Evolutionary conservation across 2,797 vertebrate genomes (phyloP).

Genomic region (Mus minutoides): DNA sequence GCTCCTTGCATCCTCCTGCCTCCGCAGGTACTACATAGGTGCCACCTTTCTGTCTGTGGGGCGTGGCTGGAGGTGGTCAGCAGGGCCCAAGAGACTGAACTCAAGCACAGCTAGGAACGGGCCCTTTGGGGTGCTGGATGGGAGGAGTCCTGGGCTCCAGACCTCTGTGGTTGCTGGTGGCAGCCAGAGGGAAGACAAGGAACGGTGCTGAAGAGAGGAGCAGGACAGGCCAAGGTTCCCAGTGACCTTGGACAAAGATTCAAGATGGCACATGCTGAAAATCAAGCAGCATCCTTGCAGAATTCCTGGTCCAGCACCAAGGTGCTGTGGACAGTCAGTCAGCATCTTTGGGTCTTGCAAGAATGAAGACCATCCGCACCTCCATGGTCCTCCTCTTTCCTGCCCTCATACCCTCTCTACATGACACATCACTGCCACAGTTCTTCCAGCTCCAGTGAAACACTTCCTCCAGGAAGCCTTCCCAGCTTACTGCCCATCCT

Average conservation of each 20-base stretch:
- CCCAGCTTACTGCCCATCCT: background rate
- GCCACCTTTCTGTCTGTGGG: background rate
- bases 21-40: accelerated
- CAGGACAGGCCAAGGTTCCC: background rate
- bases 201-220: background rate
- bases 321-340: background rate
- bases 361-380: background rate
- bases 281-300: background rate
- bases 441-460: background rate
- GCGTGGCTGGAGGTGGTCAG: background rate
- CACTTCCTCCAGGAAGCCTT: background rate
- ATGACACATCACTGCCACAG: background rate
- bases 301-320: background rate
- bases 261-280: background rate
- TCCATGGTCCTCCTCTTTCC: background rate
- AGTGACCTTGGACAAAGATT: background rate
- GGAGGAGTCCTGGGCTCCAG: background rate
- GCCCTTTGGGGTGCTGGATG: background rate
- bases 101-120: background rate
- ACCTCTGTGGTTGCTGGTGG: background rate
- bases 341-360: background rate
- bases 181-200: background rate
- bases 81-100: background rate
- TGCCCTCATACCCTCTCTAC: background rate
- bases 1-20: background rate